These are phyloP conservation scores for Eupristina koningsbergeri DNA, from an alignment of 1,140 invertebrate species.

Conservation along the genomic window DNA sequence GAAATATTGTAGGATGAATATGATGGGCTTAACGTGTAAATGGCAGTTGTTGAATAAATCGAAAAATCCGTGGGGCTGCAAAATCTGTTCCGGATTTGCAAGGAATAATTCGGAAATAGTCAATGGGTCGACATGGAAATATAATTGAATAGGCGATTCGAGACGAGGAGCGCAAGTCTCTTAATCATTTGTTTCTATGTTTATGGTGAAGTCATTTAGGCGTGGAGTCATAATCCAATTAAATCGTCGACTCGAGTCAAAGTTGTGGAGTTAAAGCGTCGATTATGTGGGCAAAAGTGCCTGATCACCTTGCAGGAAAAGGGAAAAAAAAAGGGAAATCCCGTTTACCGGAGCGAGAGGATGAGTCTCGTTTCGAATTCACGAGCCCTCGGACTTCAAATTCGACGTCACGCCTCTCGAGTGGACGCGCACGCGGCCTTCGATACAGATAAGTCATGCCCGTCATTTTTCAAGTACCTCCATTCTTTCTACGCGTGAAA, in stretches of 20 bases:
- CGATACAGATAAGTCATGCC: slow-evolving; percentile 68
- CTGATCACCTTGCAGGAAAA: slow-evolving; percentile 12
- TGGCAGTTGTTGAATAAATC: too few relatives aligned
- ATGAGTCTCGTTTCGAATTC: slow-evolving; percentile 18
- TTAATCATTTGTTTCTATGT: not conserved
- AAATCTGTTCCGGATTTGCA: too few relatives aligned
- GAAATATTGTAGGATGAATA: too few relatives aligned
- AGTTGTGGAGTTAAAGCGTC: slow-evolving; percentile 1
- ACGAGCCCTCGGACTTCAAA: not conserved
- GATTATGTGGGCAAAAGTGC: slow-evolving; percentile 1
- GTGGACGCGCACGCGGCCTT: slow-evolving; percentile 50
- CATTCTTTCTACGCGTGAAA: slow-evolving; percentile 38
- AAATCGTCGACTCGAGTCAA: not conserved
- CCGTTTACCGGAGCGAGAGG: not conserved
- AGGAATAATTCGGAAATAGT: too few relatives aligned
- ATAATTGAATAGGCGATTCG: not conserved
- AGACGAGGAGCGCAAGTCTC: not conserved
- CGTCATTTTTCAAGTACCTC: slow-evolving; percentile 63
- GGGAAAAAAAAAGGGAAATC: not conserved
- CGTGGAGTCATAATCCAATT: not conserved
- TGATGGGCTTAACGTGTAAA: too few relatives aligned
- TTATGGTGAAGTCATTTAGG: slow-evolving; percentile 17
- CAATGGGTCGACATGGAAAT: not conserved
- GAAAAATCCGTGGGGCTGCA: too few relatives aligned
- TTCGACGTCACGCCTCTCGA: slow-evolving; percentile 57